phyloP scores from a whole-genome alignment of 1,140 invertebrate genomes.

The Achroia grisella region DNA sequence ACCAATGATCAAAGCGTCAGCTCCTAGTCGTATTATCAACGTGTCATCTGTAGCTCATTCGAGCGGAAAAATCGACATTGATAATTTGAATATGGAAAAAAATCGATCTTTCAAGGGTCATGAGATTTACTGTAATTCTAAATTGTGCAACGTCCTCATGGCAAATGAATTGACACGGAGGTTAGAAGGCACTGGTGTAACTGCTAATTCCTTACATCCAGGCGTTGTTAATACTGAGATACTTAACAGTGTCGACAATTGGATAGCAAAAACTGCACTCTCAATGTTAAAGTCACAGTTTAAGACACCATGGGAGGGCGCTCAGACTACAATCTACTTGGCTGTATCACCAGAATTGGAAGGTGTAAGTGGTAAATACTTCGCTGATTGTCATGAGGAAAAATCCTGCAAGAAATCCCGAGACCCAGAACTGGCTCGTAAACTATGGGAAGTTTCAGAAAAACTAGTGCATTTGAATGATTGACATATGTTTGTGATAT shows the following conservation, averaged over 20 bases:
- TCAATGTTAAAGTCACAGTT: neutral
- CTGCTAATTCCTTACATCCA: neutral
- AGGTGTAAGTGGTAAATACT: slow-evolving; percentile 72
- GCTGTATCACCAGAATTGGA: slow-evolving; percentile 68
- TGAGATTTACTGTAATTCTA: neutral
- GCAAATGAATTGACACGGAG: neutral
- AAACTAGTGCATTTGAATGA: neutral
- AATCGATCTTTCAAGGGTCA: slow-evolving; percentile 8
- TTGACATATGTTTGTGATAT: too few relatives aligned
- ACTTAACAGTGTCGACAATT: neutral
- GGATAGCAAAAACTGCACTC: neutral
- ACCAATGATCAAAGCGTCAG: slow-evolving; percentile 82
- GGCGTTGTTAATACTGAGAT: slow-evolving; percentile 1
- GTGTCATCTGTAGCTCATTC: slow-evolving; percentile 86
- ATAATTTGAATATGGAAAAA: slow-evolving; percentile 79
- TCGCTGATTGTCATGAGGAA: slow-evolving; percentile 62
- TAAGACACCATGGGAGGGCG: slow-evolving; percentile 36
- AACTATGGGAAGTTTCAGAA: neutral
- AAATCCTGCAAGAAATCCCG: slow-evolving; percentile 24
- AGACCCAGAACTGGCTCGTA: slow-evolving; percentile 17
- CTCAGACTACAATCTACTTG: slow-evolving; percentile 73
- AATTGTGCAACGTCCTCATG: neutral
- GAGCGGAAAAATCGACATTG: slow-evolving; percentile 79
- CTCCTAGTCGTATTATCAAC: slow-evolving; percentile 83
- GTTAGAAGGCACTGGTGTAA: neutral